Conservation (phyloP, 2,113 vertebrate genomes). For the Dromaius novaehollandiae region DNA sequence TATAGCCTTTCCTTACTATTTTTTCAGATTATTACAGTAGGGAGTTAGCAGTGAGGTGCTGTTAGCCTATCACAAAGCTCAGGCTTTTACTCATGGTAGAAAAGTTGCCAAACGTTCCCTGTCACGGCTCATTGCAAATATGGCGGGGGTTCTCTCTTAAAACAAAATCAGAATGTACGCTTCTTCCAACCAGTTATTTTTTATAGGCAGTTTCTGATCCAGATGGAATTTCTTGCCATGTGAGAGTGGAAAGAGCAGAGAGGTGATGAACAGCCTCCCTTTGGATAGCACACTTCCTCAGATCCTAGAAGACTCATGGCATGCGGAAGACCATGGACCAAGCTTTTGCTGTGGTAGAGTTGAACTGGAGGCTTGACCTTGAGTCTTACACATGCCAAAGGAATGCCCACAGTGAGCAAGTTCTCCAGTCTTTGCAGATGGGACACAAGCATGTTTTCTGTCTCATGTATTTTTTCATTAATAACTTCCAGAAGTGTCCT, state of each 20-base stretch:
- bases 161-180: background rate
- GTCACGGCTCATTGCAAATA: background rate
- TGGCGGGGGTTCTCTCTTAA: background rate
- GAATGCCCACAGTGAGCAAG: background rate
- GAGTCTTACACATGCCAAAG: background rate
- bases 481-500: background rate
- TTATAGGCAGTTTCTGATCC: background rate
- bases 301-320: background rate
- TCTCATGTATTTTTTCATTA: background rate
- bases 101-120: background rate
- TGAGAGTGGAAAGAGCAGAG: background rate
- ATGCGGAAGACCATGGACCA: background rate
- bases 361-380: background rate
- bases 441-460: background rate
- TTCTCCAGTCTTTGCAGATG: background rate
- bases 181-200: background rate
- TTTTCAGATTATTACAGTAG: background rate
- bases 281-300: background rate
- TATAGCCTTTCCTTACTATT: background rate
- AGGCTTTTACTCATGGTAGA: background rate
- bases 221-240: background rate
- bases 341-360: background rate
- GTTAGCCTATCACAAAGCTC: background rate
- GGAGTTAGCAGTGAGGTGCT: accelerated
- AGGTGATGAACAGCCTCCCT: background rate